These are phyloP conservation scores for Poecilobothrus nobilitatus DNA, from an alignment of 2,888 invertebrate genomes.

Conservation along the genomic window DNA sequence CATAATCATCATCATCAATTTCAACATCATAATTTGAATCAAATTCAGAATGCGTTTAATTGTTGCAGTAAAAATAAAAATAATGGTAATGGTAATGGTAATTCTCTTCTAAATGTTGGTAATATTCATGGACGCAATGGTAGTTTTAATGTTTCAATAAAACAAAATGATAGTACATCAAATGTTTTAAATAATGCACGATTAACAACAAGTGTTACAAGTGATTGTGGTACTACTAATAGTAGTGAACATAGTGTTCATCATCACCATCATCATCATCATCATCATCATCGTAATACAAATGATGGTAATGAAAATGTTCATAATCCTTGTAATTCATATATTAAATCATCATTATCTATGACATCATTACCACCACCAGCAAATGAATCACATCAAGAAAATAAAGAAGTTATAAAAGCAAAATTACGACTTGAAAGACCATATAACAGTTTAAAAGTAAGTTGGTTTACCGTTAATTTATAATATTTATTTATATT, in stretches of 20 bases:
- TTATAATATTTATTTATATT: too few species aligned
- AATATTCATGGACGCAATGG: not conserved
- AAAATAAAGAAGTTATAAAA: slow-evolving; percentile 45
- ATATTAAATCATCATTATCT: slow-evolving; percentile 47
- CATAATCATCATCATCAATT: not conserved
- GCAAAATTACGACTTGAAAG: slow-evolving; percentile 53
- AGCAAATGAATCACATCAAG: slow-evolving; percentile 49
- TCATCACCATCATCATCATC: too few species aligned
- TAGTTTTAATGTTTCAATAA: not conserved
- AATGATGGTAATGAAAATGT: not conserved
- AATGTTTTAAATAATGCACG: not conserved
- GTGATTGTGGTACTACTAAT: not conserved
- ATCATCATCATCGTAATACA: too few species aligned
- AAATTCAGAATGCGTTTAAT: not conserved
- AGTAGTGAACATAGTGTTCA: not conserved
- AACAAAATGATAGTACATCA: not conserved
- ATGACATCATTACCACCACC: slow-evolving; percentile 71
- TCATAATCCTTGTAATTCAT: slow-evolving; percentile 18
- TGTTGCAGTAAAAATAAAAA: too few species aligned
- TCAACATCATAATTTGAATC: not conserved
- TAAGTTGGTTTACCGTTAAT: slow-evolving; percentile 23
- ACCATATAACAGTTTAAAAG: slow-evolving; percentile 73
- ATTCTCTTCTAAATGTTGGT: not conserved
- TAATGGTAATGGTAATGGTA: not conserved
- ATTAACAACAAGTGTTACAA: not conserved